Evolutionary conservation across 2,113 vertebrate species (phyloP).

Genomic region (Myocastor coypus): DNA sequence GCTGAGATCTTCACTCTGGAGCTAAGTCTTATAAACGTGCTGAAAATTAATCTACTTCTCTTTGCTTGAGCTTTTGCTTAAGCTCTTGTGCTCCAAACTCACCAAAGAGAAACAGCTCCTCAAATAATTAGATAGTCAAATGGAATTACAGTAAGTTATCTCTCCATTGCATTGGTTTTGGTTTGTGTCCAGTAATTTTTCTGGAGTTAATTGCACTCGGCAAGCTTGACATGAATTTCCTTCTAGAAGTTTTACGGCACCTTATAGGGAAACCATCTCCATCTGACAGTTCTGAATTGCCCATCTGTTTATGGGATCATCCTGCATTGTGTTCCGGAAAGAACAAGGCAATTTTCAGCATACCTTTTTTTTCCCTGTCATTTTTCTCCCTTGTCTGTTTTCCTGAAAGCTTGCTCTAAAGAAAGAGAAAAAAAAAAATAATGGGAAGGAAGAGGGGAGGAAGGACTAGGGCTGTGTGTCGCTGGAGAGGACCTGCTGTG

Average conservation of each 20-base stretch:
- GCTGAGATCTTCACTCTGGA: conserved; percentile 73
- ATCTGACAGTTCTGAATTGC: conserved; percentile 72
- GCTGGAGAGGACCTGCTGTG: not conserved
- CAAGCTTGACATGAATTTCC: conserved; percentile 32
- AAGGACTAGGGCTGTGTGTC: not conserved
- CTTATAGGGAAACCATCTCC: conserved; percentile 44
- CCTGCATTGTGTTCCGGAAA: conserved; percentile 50
- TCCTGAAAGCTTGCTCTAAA: conserved; percentile 19
- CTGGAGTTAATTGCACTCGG: conserved; percentile 58
- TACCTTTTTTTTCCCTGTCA: conserved; percentile 5
- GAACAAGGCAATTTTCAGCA: conserved; percentile 70
- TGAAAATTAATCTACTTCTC: conserved; percentile 80
- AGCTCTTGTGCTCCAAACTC: not conserved
- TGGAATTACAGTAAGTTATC: not conserved
- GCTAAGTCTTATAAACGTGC: conserved; percentile 79
- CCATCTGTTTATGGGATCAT: conserved; percentile 63
- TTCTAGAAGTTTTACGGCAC: conserved; percentile 54
- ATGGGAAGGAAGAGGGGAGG: not conserved
- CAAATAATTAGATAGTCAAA: conserved; percentile 34
- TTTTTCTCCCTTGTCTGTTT: not conserved
- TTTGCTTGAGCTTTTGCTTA: conserved; percentile 61
- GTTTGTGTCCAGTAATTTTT: conserved; percentile 58
- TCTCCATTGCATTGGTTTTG: conserved; percentile 26
- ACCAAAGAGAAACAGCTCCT: conserved; percentile 40
- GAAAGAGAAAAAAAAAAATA: not conserved